A percentile compares a stretch with the other conserved stretches of the same genome.
Conservation (phyloP, 2,113 vertebrate genomes). For the Chaetorhynchus papuensis region DNA sequence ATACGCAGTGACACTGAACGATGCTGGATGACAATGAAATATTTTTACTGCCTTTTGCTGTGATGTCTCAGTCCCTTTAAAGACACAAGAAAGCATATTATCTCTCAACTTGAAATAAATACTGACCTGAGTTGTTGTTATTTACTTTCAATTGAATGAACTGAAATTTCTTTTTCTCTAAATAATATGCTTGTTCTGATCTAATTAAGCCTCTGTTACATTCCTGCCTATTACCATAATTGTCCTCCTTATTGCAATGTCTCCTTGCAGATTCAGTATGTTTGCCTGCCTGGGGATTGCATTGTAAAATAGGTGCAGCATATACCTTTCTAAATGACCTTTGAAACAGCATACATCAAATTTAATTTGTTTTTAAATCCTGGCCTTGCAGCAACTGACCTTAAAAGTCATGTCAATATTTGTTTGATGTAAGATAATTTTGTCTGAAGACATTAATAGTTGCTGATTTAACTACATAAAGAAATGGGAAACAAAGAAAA, state of each 20-base stretch:
- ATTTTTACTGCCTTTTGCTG: background rate
- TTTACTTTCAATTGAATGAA: conserved; percentile 35
- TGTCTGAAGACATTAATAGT: conserved; percentile 57
- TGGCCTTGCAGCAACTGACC: conserved; percentile 55
- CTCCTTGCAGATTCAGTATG: background rate
- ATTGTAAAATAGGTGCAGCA: conserved; percentile 25
- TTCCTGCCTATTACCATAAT: conserved; percentile 23
- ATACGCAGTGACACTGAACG: background rate
- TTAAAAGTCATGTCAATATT: conserved; percentile 66
- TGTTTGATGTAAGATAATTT: conserved; percentile 63
- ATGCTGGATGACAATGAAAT: background rate
- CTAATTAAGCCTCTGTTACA: conserved; percentile 29
- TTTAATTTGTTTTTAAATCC: conserved; percentile 59
- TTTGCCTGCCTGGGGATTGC: conserved; percentile 3
- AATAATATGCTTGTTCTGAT: conserved; percentile 7
- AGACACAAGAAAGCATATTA: background rate
- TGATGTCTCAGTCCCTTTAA: background rate
- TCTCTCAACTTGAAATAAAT: background rate
- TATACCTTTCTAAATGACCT: conserved; percentile 54
- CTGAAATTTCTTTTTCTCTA: background rate
- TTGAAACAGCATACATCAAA: conserved; percentile 35
- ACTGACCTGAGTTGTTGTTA: conserved; percentile 4
- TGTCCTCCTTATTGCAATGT: conserved; percentile 9
- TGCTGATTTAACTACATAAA: conserved; percentile 31
- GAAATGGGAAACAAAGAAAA: conserved; percentile 40